These are phyloP conservation scores for Amblyjoppa proteus DNA, from an alignment of 2,888 invertebrate genomes.

Conservation along the genomic window DNA sequence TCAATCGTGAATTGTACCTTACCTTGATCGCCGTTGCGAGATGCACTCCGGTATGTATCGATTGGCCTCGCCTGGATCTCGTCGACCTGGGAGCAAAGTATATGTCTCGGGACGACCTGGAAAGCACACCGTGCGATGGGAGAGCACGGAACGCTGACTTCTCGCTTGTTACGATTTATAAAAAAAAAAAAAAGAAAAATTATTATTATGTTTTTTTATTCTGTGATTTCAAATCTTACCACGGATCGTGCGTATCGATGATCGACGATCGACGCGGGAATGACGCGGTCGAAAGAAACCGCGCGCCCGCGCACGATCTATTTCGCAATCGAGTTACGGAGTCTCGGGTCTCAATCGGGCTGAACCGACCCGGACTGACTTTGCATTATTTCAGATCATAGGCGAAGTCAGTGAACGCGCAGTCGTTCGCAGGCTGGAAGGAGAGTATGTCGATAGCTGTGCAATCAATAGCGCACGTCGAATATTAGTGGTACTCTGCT, in stretches of 20 bases:
- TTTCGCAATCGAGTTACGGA: slow-evolving; percentile 50
- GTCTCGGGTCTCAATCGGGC: slow-evolving; percentile 2
- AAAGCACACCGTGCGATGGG: slow-evolving; percentile 17
- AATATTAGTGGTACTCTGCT: neutral
- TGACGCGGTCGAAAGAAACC: slow-evolving; percentile 33
- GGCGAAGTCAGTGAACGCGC: neutral
- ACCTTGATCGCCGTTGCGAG: neutral
- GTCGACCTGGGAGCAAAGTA: slow-evolving; percentile 3
- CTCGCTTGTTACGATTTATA: neutral
- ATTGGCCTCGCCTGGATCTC: slow-evolving; percentile 13
- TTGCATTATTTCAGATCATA: neutral
- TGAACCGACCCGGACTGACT: slow-evolving; percentile 9
- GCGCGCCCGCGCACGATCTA: slow-evolving; percentile 27
- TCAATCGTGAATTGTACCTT: slow-evolving; percentile 1
- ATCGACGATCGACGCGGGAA: slow-evolving; percentile 20
- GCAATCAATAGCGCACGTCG: neutral
- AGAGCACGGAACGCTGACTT: slow-evolving; percentile 26
- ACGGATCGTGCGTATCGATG: slow-evolving; percentile 12
- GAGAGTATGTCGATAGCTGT: slow-evolving; percentile 13
- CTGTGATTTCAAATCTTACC: neutral
- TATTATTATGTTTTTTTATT: neutral
- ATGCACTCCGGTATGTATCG: slow-evolving; percentile 12
- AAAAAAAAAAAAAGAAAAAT: neutral
- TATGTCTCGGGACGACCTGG: slow-evolving; percentile 14
- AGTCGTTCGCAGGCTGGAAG: neutral